These are phyloP conservation scores for Anguilla megastoma DNA, from an alignment of 2,797 vertebrate genomes.

Conservation along the genomic window DNA sequence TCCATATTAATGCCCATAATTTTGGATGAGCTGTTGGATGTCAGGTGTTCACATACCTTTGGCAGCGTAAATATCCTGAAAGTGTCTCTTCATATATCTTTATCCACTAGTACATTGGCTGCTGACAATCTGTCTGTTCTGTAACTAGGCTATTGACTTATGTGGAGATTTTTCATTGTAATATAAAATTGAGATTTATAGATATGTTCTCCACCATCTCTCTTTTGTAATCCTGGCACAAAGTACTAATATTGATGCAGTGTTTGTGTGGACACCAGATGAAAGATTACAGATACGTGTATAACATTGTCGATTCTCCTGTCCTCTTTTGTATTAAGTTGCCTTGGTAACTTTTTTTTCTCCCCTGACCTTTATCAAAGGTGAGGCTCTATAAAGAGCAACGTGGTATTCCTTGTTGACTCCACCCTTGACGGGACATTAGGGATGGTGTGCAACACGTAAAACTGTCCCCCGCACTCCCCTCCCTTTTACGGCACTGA, in stretches of 20 bases:
- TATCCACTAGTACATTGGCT: neutral
- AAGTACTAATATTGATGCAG: neutral
- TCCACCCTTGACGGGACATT: neutral
- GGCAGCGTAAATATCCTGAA: neutral
- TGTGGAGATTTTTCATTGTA: neutral
- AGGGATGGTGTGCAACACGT: neutral
- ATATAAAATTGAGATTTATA: neutral
- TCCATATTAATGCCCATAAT: too few species aligned
- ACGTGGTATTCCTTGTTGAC: neutral
- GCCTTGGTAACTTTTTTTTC: neutral
- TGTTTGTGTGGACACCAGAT: neutral
- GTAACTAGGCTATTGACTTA: neutral
- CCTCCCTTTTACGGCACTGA: neutral
- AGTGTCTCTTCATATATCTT: neutral
- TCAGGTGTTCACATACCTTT: too few species aligned
- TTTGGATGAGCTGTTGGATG: too few species aligned
- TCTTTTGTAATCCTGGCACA: neutral
- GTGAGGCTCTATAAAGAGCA: neutral
- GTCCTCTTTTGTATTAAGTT: neutral
- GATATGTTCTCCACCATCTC: neutral
- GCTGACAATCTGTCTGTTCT: neutral
- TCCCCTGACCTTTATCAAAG: conserved; percentile 7
- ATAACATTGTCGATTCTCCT: neutral
- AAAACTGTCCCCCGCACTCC: neutral
- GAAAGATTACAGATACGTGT: neutral